Evolutionary conservation across 2,113 vertebrate genomes (phyloP).

Genomic region (Columba livia): DNA sequence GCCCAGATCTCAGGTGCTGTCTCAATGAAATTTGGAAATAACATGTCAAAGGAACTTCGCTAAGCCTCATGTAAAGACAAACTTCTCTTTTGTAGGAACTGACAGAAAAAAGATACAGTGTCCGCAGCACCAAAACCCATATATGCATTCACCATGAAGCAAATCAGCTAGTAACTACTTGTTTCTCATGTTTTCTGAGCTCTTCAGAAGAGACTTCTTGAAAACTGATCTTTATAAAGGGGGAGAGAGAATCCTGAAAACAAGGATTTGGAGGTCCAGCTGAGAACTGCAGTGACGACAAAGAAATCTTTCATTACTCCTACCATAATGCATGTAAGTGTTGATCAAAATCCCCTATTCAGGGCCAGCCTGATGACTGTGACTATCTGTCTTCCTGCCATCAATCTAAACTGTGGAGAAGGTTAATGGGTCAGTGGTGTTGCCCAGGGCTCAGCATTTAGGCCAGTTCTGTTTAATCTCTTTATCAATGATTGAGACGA

Average conservation of each 20-base stretch:
- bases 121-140: background rate
- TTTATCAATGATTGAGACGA: too few relatives aligned
- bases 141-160: background rate
- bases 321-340: background rate
- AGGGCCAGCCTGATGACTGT: background rate
- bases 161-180: background rate
- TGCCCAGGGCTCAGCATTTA: too few relatives aligned
- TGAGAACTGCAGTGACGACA: background rate
- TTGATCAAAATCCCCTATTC: background rate
- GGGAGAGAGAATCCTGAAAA: background rate
- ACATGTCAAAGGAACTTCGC: background rate
- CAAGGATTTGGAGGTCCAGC: background rate
- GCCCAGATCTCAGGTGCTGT: background rate
- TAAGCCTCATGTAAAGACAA: background rate
- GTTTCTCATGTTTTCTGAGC: background rate
- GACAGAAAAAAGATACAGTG: background rate
- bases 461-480: too few relatives aligned
- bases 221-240: background rate
- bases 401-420: background rate
- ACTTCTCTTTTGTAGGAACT: background rate
- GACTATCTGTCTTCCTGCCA: background rate
- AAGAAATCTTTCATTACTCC: background rate
- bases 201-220: background rate
- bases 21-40: conserved; percentile 12
- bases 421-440: background rate